These are phyloP conservation scores for Pelecanus crispus DNA, from an alignment of 2,113 vertebrate genomes.

Conservation along the genomic window DNA sequence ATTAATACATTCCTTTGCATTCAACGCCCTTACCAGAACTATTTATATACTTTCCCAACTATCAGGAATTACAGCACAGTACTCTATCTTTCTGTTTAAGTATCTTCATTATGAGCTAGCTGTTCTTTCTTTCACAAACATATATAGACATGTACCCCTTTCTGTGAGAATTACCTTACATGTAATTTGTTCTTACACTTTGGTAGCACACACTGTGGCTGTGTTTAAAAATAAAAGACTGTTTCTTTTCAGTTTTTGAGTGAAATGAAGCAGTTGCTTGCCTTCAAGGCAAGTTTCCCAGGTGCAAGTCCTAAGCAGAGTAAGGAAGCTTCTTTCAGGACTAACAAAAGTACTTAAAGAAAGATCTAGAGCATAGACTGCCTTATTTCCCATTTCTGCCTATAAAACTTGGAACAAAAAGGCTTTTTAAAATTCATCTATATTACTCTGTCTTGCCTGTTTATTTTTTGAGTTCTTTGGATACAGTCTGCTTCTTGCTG, in stretches of 20 bases:
- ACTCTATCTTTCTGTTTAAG: background rate
- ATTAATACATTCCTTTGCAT: background rate
- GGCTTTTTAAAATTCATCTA: background rate
- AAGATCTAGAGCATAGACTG: background rate
- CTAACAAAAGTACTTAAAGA: background rate
- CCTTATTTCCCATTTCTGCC: background rate
- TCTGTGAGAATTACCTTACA: background rate
- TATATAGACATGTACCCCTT: background rate
- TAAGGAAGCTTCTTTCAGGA: background rate
- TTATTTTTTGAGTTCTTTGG: background rate
- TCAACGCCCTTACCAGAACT: background rate
- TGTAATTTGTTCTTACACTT: background rate
- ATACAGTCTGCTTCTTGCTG: background rate
- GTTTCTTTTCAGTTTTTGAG: background rate
- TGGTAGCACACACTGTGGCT: background rate
- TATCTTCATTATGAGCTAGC: background rate
- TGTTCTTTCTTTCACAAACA: background rate
- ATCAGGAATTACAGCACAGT: background rate
- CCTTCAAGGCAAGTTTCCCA: background rate
- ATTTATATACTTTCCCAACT: background rate
- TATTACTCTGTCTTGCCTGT: background rate
- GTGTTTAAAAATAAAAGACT: background rate
- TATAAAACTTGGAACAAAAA: background rate
- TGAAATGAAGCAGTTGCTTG: background rate
- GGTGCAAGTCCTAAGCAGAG: background rate